These are phyloP conservation scores for Riptortus pedestris DNA, from an alignment of 1,140 invertebrate species.

Conservation along the genomic window DNA sequence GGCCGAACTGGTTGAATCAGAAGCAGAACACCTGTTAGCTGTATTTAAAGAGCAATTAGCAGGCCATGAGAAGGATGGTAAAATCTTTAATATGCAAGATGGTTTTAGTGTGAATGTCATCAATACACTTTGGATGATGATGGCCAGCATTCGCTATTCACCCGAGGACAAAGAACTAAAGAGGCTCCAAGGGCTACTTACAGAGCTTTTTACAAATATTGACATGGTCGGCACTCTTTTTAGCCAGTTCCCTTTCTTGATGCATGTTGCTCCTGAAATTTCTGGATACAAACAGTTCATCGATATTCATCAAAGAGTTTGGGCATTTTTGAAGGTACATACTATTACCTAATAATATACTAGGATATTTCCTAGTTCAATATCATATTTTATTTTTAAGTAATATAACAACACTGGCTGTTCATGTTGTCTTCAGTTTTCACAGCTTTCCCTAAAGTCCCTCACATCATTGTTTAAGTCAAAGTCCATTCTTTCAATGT, in stretches of 20 bases:
- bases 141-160: constrained; percentile 57
- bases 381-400: too few relatives aligned
- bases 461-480: too few relatives aligned
- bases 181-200: constrained; percentile 54
- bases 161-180: constrained; percentile 53
- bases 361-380: too few relatives aligned
- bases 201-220: constrained; percentile 54
- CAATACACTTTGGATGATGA: constrained; percentile 79
- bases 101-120: constrained; percentile 63
- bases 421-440: too few relatives aligned
- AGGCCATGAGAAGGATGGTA: not conserved
- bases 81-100: constrained; percentile 34
- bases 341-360: too few relatives aligned
- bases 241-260: constrained; percentile 65
- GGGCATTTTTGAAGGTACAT: constrained; percentile 53
- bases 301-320: constrained; percentile 54
- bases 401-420: too few relatives aligned
- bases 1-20: constrained; percentile 56
- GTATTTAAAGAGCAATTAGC: constrained; percentile 41
- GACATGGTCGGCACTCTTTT: constrained; percentile 68
- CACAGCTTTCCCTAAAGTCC: too few relatives aligned
- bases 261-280: constrained; percentile 57
- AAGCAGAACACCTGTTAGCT: constrained; percentile 49
- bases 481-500: too few relatives aligned
- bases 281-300: constrained; percentile 66